Base-by-base conservation (phyloP, 1,140 invertebrate species). In the Aphelinus atriplicis region DNA sequence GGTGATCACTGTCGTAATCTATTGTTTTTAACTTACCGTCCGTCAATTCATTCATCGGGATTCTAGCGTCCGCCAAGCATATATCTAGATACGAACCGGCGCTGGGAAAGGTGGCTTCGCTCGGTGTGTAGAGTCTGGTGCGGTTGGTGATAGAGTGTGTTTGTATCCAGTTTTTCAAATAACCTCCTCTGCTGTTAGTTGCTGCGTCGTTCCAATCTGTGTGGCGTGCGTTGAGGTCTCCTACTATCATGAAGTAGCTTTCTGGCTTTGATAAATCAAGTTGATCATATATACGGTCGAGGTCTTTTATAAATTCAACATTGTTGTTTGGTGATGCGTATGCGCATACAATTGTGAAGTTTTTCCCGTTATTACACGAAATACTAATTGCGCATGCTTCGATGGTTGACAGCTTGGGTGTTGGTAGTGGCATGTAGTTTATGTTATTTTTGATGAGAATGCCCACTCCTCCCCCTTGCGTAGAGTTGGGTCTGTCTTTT, bases 381-480 rank as follows among this genome's bases (percentile, higher is more conserved):
- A 53, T 53, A 6, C 9, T 53, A 53, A 53, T 53, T 6, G 51
- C 51, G 51, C 51, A 53, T 53, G 51, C 9, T 53, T 53, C 51
- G 9, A 53, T 53, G 4, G 51, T 53, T 6, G 4, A 6, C 4
- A 53, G 9, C 9, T 53, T 53, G 26, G 26, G 26, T 26, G 26
- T 26, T 26, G 26, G 26, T 26, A 26, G 26, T 26, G 26, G 0
- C 26, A 26, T 45, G n/a, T 70, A 76, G 69, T 75, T 75, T 3
- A 78, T 50, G 0, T 58, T 9, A 62, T 78, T 78, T 42, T 76
- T 78, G 3, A 80, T 73, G 10, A 80, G 1, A 4, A 80, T 77
- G 1, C 61, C 79, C 3, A 76, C 79, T 0, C 77, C 79, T 0
- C 80, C 80, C 1, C 77, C 79, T 67, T 78, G 56, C 3, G 2